Base-by-base conservation (phyloP, 2,888 invertebrate species). In the Scelioninae gen. 2 region DNA sequence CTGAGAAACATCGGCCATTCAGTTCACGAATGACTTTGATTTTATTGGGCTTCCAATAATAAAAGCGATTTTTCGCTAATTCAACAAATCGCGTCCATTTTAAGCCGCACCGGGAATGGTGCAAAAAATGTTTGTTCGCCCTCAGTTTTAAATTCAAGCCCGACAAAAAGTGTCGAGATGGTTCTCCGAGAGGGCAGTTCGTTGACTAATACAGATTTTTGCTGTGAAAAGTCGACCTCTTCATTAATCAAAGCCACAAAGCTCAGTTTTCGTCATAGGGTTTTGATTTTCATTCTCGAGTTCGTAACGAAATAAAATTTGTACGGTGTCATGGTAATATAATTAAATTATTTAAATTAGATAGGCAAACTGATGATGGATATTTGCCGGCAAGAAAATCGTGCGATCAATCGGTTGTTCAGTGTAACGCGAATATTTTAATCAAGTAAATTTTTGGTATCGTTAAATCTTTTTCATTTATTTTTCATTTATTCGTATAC, bases 41-140 rank as follows among this genome's bases (percentile, higher is more conserved):
- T 70, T 22, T 35, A 41, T 11, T 11, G 15, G 35, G 37, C 57
- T 60, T 60, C 46, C 48, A 63, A 70, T 70, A 70, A 70, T 50
- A 70, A 70, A 70, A 63, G 63, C 63, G 61, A 63, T 63, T 70
- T 70, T 39, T 11, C 41, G 18, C 50, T 70, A 63, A 70, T 60
- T 68, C 60, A 60, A 68, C 60, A 63, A 70, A 63, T 63, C 45
- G 61, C 45, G 45, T 55, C 46, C 61, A 35, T 48, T 69, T 61
- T 61, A 31, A 69, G 28, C 18, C 9, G 11, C 19, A 15, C 39
- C 11, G 31, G 16, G 33, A 57, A 41, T 18, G 43, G 15, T 16
- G 41, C 50, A 69, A 69, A 63, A 69, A 61, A 61, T 69, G 55
- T 69, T 69, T 61, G 48, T 61, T 55, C 55, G 48, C 39, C 48